These are phyloP conservation scores for Mactra quadrangularis DNA, from an alignment of 1,140 invertebrate genomes.

Conservation along the genomic window DNA sequence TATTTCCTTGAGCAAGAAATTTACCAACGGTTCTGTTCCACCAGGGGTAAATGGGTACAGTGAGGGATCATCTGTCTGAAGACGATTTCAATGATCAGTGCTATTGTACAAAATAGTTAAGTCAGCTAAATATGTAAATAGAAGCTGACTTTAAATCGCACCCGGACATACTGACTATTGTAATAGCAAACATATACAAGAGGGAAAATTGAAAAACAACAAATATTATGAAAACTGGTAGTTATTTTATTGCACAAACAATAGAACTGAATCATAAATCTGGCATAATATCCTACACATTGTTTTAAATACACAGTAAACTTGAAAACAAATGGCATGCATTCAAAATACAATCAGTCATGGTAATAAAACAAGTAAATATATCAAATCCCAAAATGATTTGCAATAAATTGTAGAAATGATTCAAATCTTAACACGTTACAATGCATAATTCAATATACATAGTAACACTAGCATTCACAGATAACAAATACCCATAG, in stretches of 20 bases:
- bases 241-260: constrained; percentile 64
- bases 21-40: no score
- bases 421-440: not conserved
- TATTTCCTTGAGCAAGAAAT: no score
- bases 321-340: constrained; percentile 36
- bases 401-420: not conserved
- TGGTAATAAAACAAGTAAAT: constrained; percentile 11
- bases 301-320: constrained; percentile 36
- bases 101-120: no score
- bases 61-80: no score
- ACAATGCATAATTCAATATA: not conserved
- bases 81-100: no score
- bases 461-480: not conserved
- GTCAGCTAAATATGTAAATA: no score
- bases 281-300: constrained; percentile 53
- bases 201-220: not conserved
- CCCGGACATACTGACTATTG: no score
- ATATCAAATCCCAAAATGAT: not conserved
- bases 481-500: not conserved
- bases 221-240: constrained; percentile 56
- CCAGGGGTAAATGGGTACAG: no score
- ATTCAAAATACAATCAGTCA: constrained; percentile 6
- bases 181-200: no score
- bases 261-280: constrained; percentile 60
- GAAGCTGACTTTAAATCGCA: no score